A percentile compares a stretch with the other conserved stretches of the same genome.
phyloP scores from a whole-genome alignment of 2,797 vertebrate species.

The Halcyon smyrnensis region DNA sequence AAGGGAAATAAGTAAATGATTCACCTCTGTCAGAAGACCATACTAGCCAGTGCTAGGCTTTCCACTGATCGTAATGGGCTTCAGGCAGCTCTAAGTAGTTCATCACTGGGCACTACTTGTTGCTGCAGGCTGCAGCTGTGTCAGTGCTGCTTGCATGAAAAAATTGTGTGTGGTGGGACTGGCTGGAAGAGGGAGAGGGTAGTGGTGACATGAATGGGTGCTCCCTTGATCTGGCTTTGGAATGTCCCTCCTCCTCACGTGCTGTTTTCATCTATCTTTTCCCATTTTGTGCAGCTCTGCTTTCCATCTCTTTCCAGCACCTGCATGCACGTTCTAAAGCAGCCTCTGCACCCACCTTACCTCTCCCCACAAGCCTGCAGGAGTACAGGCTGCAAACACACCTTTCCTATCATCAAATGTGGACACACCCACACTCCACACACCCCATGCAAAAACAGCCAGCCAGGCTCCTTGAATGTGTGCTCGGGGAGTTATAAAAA shows the following conservation, averaged over 20 bases:
- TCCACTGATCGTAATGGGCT: neutral
- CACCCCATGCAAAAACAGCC: neutral
- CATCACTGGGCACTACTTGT: neutral
- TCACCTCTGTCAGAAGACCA: neutral
- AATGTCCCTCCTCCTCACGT: neutral
- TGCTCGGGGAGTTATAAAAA: slow-evolving; percentile 14
- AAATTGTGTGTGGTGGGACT: neutral
- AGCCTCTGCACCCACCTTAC: neutral
- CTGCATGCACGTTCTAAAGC: neutral
- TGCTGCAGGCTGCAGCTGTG: neutral
- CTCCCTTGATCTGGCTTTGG: neutral
- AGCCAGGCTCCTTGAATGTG: neutral
- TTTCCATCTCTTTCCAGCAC: neutral
- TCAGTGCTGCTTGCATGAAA: neutral
- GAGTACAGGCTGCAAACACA: neutral
- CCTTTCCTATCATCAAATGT: neutral
- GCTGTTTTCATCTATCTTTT: neutral
- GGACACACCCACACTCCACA: accelerated
- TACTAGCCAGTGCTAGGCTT: neutral
- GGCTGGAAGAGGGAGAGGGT: neutral
- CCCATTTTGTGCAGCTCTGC: neutral
- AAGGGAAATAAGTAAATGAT: neutral
- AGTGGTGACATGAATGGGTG: accelerated
- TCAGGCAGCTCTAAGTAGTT: neutral
- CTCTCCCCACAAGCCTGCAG: neutral